These are phyloP conservation scores for Aspidiotus destructor DNA, from an alignment of 2,888 invertebrate species.

Conservation along the genomic window DNA sequence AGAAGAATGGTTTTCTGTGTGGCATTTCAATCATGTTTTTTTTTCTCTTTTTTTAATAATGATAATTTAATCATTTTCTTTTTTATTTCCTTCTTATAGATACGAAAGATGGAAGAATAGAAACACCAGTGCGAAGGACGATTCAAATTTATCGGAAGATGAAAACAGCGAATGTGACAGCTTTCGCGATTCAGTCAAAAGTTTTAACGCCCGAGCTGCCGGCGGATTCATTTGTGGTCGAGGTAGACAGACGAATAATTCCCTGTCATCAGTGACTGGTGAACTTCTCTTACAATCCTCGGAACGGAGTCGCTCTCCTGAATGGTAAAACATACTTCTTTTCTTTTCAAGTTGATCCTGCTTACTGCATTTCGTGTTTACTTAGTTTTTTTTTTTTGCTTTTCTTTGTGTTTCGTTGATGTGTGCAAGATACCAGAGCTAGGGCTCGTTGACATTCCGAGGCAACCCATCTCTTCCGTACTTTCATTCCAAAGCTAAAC, in stretches of 20 bases:
- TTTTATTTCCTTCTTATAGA: neutral
- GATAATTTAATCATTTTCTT: no score
- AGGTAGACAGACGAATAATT: constrained; percentile 78
- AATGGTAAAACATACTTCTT: constrained; percentile 24
- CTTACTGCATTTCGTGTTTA: constrained; percentile 15
- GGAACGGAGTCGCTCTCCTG: constrained; percentile 39
- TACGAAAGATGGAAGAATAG: constrained; percentile 30
- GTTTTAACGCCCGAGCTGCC: constrained; percentile 3
- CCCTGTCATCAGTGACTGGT: constrained; percentile 71
- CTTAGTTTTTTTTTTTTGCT: neutral
- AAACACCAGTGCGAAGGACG: constrained; percentile 16
- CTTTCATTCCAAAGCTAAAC: no score
- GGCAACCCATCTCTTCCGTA: no score
- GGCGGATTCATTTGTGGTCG: constrained; percentile 15
- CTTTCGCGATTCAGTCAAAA: constrained; percentile 8
- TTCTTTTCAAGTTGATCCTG: constrained; percentile 7
- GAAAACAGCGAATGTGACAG: constrained; percentile 26
- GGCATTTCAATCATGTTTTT: no score
- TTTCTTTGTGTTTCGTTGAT: no score
- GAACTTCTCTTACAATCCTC: constrained; percentile 63
- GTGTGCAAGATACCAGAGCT: no score
- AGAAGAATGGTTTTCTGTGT: no score
- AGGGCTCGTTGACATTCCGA: no score
- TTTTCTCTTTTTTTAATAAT: no score
- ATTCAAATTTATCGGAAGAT: constrained; percentile 17